A percentile compares a stretch with the other conserved stretches of the same genome.
These are phyloP conservation scores for Macaria liturata DNA, from an alignment of 2,888 invertebrate species.

Conservation along the genomic window DNA sequence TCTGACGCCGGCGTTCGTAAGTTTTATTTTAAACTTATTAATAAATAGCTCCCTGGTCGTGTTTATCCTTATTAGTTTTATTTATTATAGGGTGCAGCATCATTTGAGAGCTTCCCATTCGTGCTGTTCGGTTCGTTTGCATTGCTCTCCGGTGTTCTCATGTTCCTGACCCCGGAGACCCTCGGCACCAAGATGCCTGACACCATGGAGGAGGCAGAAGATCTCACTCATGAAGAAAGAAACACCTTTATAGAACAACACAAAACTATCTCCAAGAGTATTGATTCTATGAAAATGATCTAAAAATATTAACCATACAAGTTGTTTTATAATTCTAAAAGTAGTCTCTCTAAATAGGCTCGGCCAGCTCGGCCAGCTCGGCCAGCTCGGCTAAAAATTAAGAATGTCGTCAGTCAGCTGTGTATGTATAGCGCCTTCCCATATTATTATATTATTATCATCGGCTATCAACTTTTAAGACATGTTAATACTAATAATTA, in stretches of 20 bases:
- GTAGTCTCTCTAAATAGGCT: too few relatives aligned
- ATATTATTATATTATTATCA: too few relatives aligned
- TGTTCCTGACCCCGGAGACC: slow-evolving; percentile 84
- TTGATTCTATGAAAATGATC: slow-evolving; percentile 6
- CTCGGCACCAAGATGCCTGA: slow-evolving; percentile 79
- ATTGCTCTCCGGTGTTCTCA: slow-evolving; percentile 83
- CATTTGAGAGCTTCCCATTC: slow-evolving; percentile 71
- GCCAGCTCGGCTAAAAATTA: too few relatives aligned
- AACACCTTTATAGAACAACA: background rate
- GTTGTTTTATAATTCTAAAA: background rate
- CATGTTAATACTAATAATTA: too few relatives aligned
- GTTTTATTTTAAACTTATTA: slow-evolving; percentile 26
- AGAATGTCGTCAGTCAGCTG: too few relatives aligned
- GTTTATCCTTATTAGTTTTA: too few relatives aligned
- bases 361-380: too few relatives aligned
- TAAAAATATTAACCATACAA: background rate
- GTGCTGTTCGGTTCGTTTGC: slow-evolving; percentile 81
- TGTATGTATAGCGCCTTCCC: too few relatives aligned
- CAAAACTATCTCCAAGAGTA: background rate
- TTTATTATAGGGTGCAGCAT: slow-evolving; percentile 49
- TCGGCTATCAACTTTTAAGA: too few relatives aligned
- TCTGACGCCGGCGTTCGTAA: slow-evolving; percentile 84
- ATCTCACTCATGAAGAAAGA: slow-evolving; percentile 31
- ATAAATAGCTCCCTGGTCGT: too few relatives aligned
- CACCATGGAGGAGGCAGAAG: slow-evolving; percentile 82